Evolutionary conservation across 2,888 invertebrate genomes (phyloP).

Genomic region (Panopea generosa): DNA sequence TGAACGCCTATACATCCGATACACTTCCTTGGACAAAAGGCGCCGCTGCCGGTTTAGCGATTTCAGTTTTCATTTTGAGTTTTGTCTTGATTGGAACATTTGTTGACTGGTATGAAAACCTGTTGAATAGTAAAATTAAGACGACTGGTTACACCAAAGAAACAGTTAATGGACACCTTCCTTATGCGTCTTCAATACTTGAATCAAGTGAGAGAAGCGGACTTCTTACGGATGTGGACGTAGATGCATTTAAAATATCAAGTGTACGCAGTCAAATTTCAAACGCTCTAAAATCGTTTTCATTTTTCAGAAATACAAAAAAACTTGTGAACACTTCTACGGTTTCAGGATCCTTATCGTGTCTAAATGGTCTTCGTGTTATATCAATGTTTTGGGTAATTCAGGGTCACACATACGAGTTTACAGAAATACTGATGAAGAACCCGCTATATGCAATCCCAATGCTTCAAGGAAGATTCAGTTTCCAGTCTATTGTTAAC

Average conservation of each 20-base stretch:
- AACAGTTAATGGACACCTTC: too few relatives aligned
- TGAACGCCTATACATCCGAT: slow-evolving; percentile 3
- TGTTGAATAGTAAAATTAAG: not conserved
- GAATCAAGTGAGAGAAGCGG: slow-evolving; percentile 4
- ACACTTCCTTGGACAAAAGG: not conserved
- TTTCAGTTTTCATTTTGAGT: slow-evolving; percentile 1
- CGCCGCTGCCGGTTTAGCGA: not conserved
- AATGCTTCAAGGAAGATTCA: slow-evolving; percentile 38
- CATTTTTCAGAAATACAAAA: slow-evolving; percentile 57
- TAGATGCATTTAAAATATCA: too few relatives aligned
- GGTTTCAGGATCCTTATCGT: slow-evolving; percentile 85
- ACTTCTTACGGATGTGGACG: not conserved
- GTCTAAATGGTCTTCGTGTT: slow-evolving; percentile 90
- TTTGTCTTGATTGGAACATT: slow-evolving; percentile 5
- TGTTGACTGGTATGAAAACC: slow-evolving; percentile 11
- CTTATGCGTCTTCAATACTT: too few relatives aligned
- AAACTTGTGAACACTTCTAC: slow-evolving; percentile 64
- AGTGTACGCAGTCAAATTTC: not conserved
- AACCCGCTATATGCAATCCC: slow-evolving; percentile 34
- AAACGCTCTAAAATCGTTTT: slow-evolving; percentile 54
- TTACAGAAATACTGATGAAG: slow-evolving; percentile 34
- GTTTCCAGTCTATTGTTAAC: slow-evolving; percentile 75
- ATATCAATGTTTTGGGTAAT: slow-evolving; percentile 79
- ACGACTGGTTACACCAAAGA: too few relatives aligned
- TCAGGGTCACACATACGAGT: slow-evolving; percentile 74